phyloP scores from a whole-genome alignment of 1,140 invertebrate genomes.

The Ctenoplectra terminalis region DNA sequence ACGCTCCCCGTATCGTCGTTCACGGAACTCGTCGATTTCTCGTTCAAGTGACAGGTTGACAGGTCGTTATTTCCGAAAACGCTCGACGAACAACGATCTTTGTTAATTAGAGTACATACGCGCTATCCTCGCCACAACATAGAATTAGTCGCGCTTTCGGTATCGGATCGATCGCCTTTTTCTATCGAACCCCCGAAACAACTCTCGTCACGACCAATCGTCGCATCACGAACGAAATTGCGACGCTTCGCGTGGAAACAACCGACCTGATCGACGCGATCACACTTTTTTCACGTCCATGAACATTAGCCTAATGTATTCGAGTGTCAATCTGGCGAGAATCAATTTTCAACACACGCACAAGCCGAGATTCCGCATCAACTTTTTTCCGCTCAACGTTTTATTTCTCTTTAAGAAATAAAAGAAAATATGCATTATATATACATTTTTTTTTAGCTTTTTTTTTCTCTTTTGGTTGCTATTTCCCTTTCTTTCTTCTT shows the following conservation, averaged over 20 bases:
- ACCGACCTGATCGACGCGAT: slow-evolving; percentile 33
- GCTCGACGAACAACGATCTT: slow-evolving; percentile 30
- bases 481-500: too few species aligned
- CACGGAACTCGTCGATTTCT: background rate
- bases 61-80: slow-evolving; percentile 20
- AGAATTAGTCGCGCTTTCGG: slow-evolving; percentile 6
- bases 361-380: slow-evolving; percentile 5
- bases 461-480: too few species aligned
- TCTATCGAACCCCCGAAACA: slow-evolving; percentile 24
- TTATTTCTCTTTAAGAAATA: background rate
- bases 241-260: background rate
- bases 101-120: slow-evolving; percentile 7
- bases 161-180: slow-evolving; percentile 22
- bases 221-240: background rate
- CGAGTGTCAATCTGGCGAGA: slow-evolving; percentile 29
- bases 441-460: background rate
- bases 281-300: slow-evolving; percentile 45
- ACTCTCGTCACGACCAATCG: background rate
- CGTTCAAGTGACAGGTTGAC: slow-evolving; percentile 1
- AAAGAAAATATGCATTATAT: too few species aligned
- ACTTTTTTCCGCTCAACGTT: background rate
- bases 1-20: background rate
- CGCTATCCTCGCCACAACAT: slow-evolving; percentile 3
- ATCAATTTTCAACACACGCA: slow-evolving; percentile 1
- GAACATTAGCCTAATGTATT: slow-evolving; percentile 22